Conservation (phyloP, 2,113 vertebrate species). For the Coryphaenoides rupestris region DNA sequence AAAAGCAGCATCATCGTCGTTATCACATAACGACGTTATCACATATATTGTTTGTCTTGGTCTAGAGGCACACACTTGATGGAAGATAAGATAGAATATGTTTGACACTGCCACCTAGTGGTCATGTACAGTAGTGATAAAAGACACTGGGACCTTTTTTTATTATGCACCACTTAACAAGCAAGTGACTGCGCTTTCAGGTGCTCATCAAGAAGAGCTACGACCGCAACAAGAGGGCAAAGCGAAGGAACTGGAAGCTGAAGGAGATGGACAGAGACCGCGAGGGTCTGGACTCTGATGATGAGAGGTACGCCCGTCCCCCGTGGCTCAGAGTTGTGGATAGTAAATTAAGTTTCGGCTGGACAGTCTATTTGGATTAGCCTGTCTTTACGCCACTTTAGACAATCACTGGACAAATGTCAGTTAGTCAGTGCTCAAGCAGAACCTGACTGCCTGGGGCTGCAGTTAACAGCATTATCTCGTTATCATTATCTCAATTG, state of each 20-base stretch:
- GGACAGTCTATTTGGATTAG: too few species aligned
- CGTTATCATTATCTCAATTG: too few species aligned
- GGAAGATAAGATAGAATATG: too few species aligned
- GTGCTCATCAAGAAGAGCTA: constrained; percentile 96
- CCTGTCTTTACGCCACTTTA: too few species aligned
- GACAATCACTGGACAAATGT: too few species aligned
- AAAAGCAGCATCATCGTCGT: too few species aligned
- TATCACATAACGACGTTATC: background rate
- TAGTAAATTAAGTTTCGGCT: too few species aligned
- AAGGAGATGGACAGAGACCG: constrained; percentile 83
- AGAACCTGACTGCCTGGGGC: too few species aligned
- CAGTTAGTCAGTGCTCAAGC: too few species aligned
- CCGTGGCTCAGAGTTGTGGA: too few species aligned
- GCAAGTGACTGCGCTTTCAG: constrained; percentile 54
- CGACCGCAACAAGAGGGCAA: constrained; percentile 82
- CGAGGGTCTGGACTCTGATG: constrained; percentile 81
- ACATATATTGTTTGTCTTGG: background rate
- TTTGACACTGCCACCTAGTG: constrained; percentile 47
- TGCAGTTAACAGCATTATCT: too few species aligned
- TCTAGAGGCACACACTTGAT: background rate
- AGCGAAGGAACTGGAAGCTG: constrained; percentile 92
- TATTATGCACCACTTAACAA: background rate
- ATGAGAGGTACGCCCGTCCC: constrained; percentile 83
- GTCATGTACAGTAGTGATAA: background rate
- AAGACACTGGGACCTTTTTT: background rate